Percentiles rank a stretch among this genome's conserved stretches.
Evolutionary conservation across 2,113 vertebrate genomes (phyloP).

Genomic region (Ammodytes marinus): DNA sequence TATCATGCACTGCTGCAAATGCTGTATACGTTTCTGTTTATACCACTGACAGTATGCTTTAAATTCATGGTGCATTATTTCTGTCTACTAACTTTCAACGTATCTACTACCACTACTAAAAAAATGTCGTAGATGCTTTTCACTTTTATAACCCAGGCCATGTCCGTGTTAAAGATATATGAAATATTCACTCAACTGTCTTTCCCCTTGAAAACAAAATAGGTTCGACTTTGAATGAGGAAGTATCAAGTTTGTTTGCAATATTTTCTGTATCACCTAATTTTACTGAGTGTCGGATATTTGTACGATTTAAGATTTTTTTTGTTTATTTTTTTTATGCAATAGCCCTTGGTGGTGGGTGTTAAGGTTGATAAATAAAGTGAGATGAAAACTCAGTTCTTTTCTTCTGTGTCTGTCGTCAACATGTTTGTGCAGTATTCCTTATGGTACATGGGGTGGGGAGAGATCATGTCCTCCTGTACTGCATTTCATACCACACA

Average conservation of each 20-base stretch:
- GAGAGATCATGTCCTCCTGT: not conserved
- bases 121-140: not conserved
- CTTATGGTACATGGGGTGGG: not conserved
- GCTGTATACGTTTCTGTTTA: constrained; percentile 24
- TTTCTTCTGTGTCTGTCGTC: not conserved
- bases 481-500: not conserved
- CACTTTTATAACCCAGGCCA: not conserved
- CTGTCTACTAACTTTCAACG: not conserved
- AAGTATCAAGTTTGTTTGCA: constrained; percentile 5
- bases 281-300: constrained; percentile 37
- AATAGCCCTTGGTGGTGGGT: constrained; percentile 55
- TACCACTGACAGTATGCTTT: constrained; percentile 45
- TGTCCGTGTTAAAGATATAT: constrained; percentile 43
- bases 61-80: constrained; percentile 33
- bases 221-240: constrained; percentile 19
- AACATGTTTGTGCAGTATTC: not conserved
- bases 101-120: constrained; percentile 13
- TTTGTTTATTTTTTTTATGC: constrained; percentile 40
- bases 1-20: constrained; percentile 45
- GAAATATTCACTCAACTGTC: not conserved
- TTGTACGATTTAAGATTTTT: constrained; percentile 46
- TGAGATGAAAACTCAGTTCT: constrained; percentile 36
- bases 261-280: not conserved
- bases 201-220: too few species aligned
- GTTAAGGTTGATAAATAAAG: constrained; percentile 69